Conservation (phyloP, 2,888 invertebrate genomes). For the Apotomis capreana region DNA sequence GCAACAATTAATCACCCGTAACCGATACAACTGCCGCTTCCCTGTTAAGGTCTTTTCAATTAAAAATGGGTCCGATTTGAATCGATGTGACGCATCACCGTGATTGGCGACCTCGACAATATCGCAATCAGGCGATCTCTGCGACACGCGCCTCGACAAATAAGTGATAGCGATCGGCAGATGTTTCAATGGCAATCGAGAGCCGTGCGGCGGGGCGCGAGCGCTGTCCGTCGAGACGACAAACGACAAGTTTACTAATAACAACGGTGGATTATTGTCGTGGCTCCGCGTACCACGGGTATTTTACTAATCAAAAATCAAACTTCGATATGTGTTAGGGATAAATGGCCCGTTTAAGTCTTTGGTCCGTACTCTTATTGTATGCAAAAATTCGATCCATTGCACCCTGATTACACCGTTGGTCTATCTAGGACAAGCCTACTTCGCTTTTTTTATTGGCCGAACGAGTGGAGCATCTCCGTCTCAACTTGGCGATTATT, state of each 20-base stretch:
- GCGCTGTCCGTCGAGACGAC: constrained; percentile 41
- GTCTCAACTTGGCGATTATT: too few relatives aligned
- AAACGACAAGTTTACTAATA: neutral
- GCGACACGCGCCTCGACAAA: constrained; percentile 70
- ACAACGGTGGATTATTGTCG: too few relatives aligned
- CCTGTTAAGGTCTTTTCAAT: constrained; percentile 60
- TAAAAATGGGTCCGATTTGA: constrained; percentile 69
- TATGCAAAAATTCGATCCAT: too few relatives aligned
- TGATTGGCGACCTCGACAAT: constrained; percentile 65
- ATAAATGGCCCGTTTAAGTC: too few relatives aligned
- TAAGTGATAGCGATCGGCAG: constrained; percentile 68
- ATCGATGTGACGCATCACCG: constrained; percentile 72
- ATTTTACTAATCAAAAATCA: too few relatives aligned
- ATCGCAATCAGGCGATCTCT: constrained; percentile 58
- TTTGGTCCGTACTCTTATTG: too few relatives aligned
- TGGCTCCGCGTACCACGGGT: too few relatives aligned
- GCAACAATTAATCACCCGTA: constrained; percentile 64
- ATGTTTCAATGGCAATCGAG: constrained; percentile 55
- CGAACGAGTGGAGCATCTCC: too few relatives aligned
- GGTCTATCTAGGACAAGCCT: too few relatives aligned
- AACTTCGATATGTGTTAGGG: too few relatives aligned
- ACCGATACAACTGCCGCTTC: constrained; percentile 60
- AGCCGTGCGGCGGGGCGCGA: constrained; percentile 36
- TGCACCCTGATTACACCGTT: too few relatives aligned
- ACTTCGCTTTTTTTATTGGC: too few relatives aligned